Percentiles rank a stretch among this genome's conserved stretches.
These are phyloP conservation scores for Rhinolophus sinicus DNA, from an alignment of 2,113 vertebrate species.

Conservation along the genomic window DNA sequence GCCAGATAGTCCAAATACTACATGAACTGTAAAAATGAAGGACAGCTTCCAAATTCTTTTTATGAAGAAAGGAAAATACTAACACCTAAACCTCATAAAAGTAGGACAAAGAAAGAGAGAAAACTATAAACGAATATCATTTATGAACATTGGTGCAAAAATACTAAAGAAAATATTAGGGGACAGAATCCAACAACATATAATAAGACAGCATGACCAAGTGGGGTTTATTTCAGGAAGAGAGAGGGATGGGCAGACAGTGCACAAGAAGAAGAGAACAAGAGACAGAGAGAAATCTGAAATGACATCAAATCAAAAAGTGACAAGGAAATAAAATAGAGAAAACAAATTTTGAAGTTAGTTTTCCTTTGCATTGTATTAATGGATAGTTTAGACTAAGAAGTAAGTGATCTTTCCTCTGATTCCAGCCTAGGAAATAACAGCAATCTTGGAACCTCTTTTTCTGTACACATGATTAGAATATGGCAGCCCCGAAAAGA, in stretches of 20 bases:
- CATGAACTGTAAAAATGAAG: not conserved
- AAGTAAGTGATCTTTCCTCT: not conserved
- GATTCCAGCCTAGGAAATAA: not conserved
- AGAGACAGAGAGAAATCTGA: not conserved
- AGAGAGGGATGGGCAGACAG: not conserved
- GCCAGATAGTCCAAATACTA: not conserved
- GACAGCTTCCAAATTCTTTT: not conserved
- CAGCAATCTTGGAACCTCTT: not conserved
- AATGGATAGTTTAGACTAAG: not conserved
- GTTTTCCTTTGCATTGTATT: not conserved
- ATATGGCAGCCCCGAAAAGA: not conserved
- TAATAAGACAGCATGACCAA: not conserved
- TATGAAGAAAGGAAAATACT: constrained; percentile 36
- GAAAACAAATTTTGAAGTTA: not conserved
- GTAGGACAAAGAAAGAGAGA: not conserved
- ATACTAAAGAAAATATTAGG: not conserved
- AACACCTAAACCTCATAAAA: not conserved
- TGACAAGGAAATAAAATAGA: constrained; percentile 8
- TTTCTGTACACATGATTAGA: not conserved
- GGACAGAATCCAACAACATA: not conserved
- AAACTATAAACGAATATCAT: not conserved
- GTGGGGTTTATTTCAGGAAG: not conserved
- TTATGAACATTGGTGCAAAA: not conserved
- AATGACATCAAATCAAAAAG: constrained; percentile 42
- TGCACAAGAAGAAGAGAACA: not conserved